These are phyloP conservation scores for Pygmarrhopalites habei DNA, from an alignment of 1,140 invertebrate genomes.

Conservation along the genomic window DNA sequence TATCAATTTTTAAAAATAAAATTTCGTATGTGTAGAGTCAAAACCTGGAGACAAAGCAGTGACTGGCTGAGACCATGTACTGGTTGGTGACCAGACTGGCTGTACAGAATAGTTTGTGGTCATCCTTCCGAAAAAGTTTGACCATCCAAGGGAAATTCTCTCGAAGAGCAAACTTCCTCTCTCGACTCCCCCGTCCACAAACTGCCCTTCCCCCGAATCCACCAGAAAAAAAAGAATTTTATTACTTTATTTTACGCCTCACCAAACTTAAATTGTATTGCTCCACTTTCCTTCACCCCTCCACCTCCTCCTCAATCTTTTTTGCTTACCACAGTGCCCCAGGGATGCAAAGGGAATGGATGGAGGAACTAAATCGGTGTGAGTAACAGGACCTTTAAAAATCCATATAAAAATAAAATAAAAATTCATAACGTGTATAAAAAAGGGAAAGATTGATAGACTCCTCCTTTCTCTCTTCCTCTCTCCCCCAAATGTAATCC, in stretches of 20 bases:
- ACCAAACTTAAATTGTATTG: neutral
- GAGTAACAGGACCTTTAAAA: neutral
- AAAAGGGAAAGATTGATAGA: neutral
- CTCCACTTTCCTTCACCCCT: too few species aligned
- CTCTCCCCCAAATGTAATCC: too few species aligned
- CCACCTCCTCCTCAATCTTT: neutral
- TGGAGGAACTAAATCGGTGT: neutral
- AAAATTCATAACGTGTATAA: neutral
- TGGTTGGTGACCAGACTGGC: neutral
- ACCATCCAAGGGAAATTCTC: neutral
- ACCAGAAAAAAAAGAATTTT: neutral
- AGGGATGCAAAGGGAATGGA: neutral
- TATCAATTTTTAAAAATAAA: too few species aligned
- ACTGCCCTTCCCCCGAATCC: neutral
- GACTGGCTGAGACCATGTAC: neutral
- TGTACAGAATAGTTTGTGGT: neutral
- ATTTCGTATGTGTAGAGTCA: too few species aligned
- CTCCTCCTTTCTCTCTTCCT: neutral
- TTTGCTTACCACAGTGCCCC: neutral
- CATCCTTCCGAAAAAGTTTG: neutral
- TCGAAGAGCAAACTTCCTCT: neutral
- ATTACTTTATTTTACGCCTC: neutral
- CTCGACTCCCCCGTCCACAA: neutral
- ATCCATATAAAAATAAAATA: neutral
- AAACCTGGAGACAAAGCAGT: conserved; percentile 2